Evolutionary conservation across 2,797 vertebrate species (phyloP).

Genomic region (Garrulus glandarius): DNA sequence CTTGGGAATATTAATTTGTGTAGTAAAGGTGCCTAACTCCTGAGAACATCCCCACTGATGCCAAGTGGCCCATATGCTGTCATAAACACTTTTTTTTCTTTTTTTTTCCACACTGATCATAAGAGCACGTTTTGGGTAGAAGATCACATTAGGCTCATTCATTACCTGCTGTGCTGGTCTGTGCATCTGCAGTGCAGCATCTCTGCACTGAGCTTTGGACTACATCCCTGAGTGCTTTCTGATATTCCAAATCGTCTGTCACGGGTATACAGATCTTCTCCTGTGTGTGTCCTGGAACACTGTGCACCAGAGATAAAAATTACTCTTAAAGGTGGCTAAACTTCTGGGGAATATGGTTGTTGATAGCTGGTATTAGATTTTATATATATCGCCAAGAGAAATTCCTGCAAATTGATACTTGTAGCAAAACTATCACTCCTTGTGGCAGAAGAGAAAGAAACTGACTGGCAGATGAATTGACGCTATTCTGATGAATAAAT

Average conservation of each 20-base stretch:
- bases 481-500: not conserved
- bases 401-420: not conserved
- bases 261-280: not conserved
- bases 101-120: not conserved
- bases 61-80: not conserved
- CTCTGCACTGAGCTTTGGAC: not conserved
- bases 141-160: not conserved
- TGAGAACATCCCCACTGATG: not conserved
- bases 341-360: not conserved
- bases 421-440: not conserved
- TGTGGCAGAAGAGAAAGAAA: not conserved
- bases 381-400: not conserved
- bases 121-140: not conserved
- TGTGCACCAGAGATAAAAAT: not conserved
- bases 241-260: not conserved
- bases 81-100: not conserved
- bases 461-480: not conserved
- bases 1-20: not conserved
- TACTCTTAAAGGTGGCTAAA: not conserved
- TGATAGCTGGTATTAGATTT: not conserved
- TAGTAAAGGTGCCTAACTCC: conserved; percentile 11
- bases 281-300: not conserved
- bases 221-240: not conserved
- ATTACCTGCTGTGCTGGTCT: conserved; percentile 21
- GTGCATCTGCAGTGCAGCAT: conserved; percentile 32